Evolutionary conservation across 2,888 invertebrate genomes (phyloP).

Genomic region (Criorhina ranunculi): DNA sequence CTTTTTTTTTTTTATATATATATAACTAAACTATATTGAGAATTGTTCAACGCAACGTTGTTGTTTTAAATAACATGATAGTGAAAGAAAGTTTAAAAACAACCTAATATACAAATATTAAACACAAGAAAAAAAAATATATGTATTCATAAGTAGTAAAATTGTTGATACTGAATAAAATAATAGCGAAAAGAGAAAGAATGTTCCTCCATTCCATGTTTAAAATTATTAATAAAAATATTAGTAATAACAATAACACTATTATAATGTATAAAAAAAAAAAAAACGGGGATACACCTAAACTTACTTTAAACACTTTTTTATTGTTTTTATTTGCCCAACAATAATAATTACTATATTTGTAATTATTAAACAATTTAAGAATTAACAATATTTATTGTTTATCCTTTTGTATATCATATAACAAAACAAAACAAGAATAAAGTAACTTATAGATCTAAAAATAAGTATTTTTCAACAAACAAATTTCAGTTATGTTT

Average conservation of each 20-base stretch:
- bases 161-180: conserved; percentile 75
- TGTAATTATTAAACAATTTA: conserved; percentile 39
- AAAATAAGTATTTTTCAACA: conserved; percentile 26
- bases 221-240: conserved; percentile 60
- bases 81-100: conserved; percentile 17
- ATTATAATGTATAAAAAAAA: conserved; percentile 51
- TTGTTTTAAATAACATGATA: conserved; percentile 66
- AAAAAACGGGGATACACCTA: conserved; percentile 35
- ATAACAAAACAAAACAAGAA: conserved; percentile 10
- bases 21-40: conserved; percentile 13
- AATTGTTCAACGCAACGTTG: conserved; percentile 55
- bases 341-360: conserved; percentile 30
- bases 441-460: conserved; percentile 30
- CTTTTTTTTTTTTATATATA: conserved; percentile 39
- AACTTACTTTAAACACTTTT: conserved; percentile 38
- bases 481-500: conserved; percentile 5
- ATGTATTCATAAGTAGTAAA: conserved; percentile 75
- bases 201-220: conserved; percentile 77
- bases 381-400: conserved; percentile 52
- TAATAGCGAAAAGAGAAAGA: conserved; percentile 66
- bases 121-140: conserved; percentile 51
- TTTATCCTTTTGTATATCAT: conserved; percentile 48
- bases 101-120: conserved; percentile 47
- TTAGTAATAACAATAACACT: conserved; percentile 45
- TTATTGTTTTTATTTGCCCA: conserved; percentile 48